Evolutionary conservation across 2,797 vertebrate genomes (phyloP), one percentile per base, ranked within the genome.

Genomic region (Clamator glandarius): DNA sequence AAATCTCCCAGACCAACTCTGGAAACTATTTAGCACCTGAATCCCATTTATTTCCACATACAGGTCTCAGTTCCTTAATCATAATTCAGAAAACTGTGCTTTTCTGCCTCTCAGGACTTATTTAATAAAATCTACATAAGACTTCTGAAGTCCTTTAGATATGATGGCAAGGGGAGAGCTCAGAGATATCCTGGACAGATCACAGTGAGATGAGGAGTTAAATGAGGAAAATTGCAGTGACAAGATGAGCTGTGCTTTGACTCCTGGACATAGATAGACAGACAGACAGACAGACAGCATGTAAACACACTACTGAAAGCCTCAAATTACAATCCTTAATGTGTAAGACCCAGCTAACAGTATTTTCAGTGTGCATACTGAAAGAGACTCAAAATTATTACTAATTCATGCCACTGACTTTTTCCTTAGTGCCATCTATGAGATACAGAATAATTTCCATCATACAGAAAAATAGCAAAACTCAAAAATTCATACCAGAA

Each of bases 11-110:
- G 51, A 41, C 63, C 62, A 88, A 12, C 41, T 89, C 89, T 88
- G 74, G 73, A 92, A 91, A 87, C n/a, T 73, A 81, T 90, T 93
- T 92, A 86, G 74, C 69, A 76, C 87, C 85, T 76, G 83, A 84
- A 84, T 75, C 33, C 26, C 74, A 89, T 84, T 87, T 89, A 82
- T 79, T 88, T 92, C 72, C 72, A 33, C 50, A 62, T 42, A 87
- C 87, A 69, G 1, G 1, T 62, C 39, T 86, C 39, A 36, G 79
- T 88, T 76, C 29, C 52, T 81, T 77, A 75, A 85, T 68, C 63
- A 36, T 84, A 78, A 84, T 26, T 86, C 15, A 48, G 18, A 63
- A 77, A 93, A 76, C 8, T 29, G 8, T 66, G 83, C 31, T 75
- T 35, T 13, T 72, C 12, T 84, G 36, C 39, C 6, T 89, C 69